Evolutionary conservation across 2,797 vertebrate species (phyloP), one percentile per base, ranked within the genome.

Genomic region (Phylloscopus collybita): DNA sequence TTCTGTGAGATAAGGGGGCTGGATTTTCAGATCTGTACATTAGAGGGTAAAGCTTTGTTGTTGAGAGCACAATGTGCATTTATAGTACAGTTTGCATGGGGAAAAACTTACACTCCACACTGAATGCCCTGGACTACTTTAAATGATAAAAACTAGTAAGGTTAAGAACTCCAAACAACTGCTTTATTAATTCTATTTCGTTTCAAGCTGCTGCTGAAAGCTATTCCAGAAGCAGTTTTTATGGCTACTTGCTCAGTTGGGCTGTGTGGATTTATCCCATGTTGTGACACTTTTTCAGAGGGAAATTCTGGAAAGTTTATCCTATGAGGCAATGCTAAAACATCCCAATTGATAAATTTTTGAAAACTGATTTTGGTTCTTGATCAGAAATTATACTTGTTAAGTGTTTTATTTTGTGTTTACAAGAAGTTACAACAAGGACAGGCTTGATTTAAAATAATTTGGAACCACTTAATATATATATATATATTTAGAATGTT

Each of bases 331-430:
- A 57, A 9, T 54, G 16, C 17, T 60, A 40, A 76, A 92, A 59
- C 27, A 54, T 60, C 27, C 15, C 8, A 34, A 30, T 38, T 29
- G 16, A 5, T 49, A 2, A 10, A n/a, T 40, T 50, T 40, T 53
- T 5, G 1, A 2, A 13, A 64, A 26, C 1, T 14, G 2, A 44
- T 86, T 57, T 53, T 47, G 3, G 1, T 30, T 88, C 79, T 59
- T 42, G 19, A 0, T 62, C 11, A 5, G 16, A 54, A 71, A 54
- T 72, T 23, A 11, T 67, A 50, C 11, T 75, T 66, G 1, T 32
- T n/a, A 38, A 64, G 20, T 69, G n/a, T 3, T 42, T 81, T 80
- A 32, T 56, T 90, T 80, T 86, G 18, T 38, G 9, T 60, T 67
- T 86, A 16, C 4, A 49, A 50, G 45, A 22, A 51, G n/a, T 36